Conservation (phyloP, 1,140 invertebrate species). For the Cydia amplana region DNA sequence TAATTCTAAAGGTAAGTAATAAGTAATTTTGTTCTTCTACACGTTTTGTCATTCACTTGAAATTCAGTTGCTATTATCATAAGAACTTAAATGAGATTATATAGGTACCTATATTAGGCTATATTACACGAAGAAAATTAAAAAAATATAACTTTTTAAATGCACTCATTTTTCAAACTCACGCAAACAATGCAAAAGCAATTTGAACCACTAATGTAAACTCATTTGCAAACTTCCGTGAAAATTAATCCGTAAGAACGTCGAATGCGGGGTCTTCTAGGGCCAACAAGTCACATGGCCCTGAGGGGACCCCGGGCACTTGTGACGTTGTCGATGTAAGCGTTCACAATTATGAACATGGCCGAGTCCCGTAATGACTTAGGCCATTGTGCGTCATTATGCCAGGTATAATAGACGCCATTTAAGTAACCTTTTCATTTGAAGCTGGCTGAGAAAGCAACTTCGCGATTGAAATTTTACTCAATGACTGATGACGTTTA, state of each 20-base stretch:
- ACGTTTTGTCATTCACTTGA: no score
- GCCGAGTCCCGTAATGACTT: background rate
- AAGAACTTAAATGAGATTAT: background rate
- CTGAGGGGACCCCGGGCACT: background rate
- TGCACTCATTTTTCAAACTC: background rate
- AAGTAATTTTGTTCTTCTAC: no score
- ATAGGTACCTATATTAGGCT: no score
- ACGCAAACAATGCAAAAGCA: background rate
- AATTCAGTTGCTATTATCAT: background rate
- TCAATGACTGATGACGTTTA: background rate
- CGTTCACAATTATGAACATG: background rate
- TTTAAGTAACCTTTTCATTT: background rate
- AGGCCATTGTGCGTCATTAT: conserved; percentile 1
- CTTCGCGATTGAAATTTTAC: background rate
- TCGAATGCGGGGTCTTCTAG: background rate
- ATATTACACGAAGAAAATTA: background rate
- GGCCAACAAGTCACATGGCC: background rate
- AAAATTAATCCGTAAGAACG: conserved; percentile 9
- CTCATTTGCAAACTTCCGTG: conserved; percentile 9
- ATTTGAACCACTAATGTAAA: conserved; percentile 14
- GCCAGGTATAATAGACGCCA: conserved; percentile 6
- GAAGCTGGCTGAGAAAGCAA: background rate
- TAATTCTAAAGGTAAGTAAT: no score
- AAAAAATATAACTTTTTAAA: background rate
- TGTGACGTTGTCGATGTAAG: background rate